Percentiles rank a stretch among this genome's conserved stretches.
These are phyloP conservation scores for Anorthoa munda DNA, from an alignment of 2,888 invertebrate genomes.

Conservation along the genomic window DNA sequence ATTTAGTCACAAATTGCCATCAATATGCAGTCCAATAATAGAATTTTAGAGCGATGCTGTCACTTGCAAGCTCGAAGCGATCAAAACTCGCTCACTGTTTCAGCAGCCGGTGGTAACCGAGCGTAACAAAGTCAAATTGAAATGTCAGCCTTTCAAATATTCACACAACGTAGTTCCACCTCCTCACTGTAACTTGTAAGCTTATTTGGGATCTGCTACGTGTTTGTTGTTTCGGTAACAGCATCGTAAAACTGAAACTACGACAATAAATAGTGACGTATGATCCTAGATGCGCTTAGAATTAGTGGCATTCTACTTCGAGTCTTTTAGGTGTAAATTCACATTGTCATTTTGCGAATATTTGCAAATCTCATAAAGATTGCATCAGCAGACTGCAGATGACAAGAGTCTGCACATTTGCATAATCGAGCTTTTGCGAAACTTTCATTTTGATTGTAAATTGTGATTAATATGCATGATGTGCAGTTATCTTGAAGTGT, in stretches of 20 bases:
- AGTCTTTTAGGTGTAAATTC: background rate
- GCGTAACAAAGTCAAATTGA: conserved; percentile 85
- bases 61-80: conserved; percentile 68
- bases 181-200: conserved; percentile 49
- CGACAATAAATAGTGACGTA: background rate
- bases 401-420: conserved; percentile 23
- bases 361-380: conserved; percentile 13
- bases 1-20: conserved; percentile 37
- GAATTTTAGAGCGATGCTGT: conserved; percentile 62
- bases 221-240: conserved; percentile 51
- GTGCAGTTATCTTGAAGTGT: conserved; percentile 31
- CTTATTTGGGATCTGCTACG: conserved; percentile 56
- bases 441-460: conserved; percentile 31
- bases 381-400: conserved; percentile 3
- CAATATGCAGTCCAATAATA: conserved; percentile 46
- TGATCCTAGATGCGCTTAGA: conserved; percentile 12
- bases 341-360: background rate
- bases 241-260: conserved; percentile 23
- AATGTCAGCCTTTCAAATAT: conserved; percentile 83
- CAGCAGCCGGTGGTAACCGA: conserved; percentile 68
- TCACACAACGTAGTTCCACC: conserved; percentile 62
- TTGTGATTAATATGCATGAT: conserved; percentile 32
- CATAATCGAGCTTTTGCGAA: conserved; percentile 36
- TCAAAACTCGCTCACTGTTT: conserved; percentile 72
- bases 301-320: background rate